Evolutionary conservation across 2,113 vertebrate species (phyloP).

Genomic region (Actenoides lindsayi): DNA sequence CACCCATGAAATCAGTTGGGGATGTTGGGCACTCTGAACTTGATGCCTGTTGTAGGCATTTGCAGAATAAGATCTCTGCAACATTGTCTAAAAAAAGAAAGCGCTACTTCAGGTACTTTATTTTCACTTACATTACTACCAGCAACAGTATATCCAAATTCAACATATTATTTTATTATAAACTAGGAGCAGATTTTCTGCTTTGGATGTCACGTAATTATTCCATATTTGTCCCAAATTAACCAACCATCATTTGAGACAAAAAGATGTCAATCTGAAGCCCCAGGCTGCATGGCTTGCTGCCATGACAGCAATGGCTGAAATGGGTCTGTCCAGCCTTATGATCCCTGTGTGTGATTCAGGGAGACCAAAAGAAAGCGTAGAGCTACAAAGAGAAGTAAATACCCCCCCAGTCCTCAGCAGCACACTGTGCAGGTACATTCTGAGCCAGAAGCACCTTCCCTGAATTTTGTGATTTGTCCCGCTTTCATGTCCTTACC

Average conservation of each 20-base stretch:
- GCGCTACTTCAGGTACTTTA: background rate
- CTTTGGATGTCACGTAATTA: background rate
- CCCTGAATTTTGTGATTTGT: background rate
- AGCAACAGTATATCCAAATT: background rate
- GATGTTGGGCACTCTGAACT: background rate
- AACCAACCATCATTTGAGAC: background rate
- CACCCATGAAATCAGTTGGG: background rate
- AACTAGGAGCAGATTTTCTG: background rate
- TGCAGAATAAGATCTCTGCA: background rate
- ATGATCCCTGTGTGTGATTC: fast-evolving
- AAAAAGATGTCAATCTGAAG: background rate
- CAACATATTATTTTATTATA: background rate
- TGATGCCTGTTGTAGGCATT: background rate
- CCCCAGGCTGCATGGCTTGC: fast-evolving
- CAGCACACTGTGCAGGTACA: background rate
- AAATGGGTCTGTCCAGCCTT: background rate
- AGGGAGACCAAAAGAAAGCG: background rate
- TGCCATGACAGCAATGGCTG: fast-evolving
- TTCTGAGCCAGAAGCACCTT: background rate
- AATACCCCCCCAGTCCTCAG: background rate
- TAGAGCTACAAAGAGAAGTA: background rate
- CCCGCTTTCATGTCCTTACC: background rate
- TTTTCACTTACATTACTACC: background rate
- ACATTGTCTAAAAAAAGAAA: background rate
- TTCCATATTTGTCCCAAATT: background rate